phyloP scores from a whole-genome alignment of 2,888 invertebrate genomes.

The Flexamia atlantica region DNA sequence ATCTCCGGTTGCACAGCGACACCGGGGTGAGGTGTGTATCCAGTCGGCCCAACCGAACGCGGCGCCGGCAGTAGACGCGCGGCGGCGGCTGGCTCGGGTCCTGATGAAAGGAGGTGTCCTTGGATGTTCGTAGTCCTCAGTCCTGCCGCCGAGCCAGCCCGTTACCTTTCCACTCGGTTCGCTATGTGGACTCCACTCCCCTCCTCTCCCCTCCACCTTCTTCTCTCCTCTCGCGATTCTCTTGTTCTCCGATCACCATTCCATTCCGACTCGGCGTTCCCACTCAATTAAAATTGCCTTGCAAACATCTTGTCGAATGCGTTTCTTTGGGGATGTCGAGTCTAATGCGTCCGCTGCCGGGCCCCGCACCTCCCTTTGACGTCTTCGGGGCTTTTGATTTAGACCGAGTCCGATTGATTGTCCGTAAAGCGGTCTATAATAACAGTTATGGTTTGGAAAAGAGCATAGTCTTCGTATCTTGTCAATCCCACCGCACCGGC shows the following conservation, averaged over 20 bases:
- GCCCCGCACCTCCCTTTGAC: neutral
- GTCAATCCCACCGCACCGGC: too few species aligned
- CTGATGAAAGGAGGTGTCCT: conserved; percentile 48
- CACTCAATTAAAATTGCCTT: conserved; percentile 43
- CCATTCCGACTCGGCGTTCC: conserved; percentile 38
- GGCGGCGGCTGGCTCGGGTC: conserved; percentile 19
- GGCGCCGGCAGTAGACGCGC: conserved; percentile 5
- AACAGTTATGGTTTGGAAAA: too few species aligned
- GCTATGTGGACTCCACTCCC: conserved; percentile 20
- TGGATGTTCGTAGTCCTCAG: conserved; percentile 40
- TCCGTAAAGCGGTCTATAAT: too few species aligned
- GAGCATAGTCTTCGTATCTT: too few species aligned
- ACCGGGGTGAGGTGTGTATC: neutral
- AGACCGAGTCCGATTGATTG: too few species aligned
- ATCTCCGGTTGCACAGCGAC: neutral
- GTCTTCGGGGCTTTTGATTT: neutral
- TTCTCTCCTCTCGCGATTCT: conserved; percentile 29
- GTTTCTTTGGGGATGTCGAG: conserved; percentile 2
- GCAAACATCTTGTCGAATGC: conserved; percentile 45
- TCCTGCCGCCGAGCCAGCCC: conserved; percentile 31
- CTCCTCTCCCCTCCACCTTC: neutral
- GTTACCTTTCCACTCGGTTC: conserved; percentile 44
- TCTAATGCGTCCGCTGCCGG: neutral
- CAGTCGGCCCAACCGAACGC: conserved; percentile 4
- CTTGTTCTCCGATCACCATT: conserved; percentile 43